A percentile compares a stretch with the other conserved stretches of the same genome.
These are phyloP conservation scores for Pissodes strobi DNA, from an alignment of 1,140 invertebrate genomes.

Conservation along the genomic window DNA sequence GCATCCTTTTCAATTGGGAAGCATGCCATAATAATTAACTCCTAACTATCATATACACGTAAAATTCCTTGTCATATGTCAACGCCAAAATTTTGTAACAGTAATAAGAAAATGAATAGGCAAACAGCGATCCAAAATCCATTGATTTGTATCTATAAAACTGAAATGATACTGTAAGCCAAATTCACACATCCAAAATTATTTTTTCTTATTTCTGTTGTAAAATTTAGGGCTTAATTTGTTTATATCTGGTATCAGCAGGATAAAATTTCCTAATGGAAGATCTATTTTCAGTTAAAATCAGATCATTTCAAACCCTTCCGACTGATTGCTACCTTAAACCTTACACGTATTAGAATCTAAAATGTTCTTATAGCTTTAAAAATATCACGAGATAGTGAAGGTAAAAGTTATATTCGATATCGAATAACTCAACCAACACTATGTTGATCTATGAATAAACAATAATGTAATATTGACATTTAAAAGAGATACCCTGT, in stretches of 20 bases:
- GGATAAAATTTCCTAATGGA: not conserved
- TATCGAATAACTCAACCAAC: not conserved
- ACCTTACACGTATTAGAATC: too few relatives aligned
- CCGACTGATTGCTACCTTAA: not conserved
- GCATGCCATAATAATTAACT: not conserved
- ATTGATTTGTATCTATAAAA: not conserved
- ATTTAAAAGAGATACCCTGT: not conserved
- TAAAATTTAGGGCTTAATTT: not conserved
- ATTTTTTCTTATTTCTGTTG: too few relatives aligned
- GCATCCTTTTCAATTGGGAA: not conserved
- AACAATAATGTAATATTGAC: too few relatives aligned
- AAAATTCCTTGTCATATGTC: not conserved
- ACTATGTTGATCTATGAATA: not conserved
- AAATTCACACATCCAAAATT: too few relatives aligned
- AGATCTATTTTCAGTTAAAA: not conserved
- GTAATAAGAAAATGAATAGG: too few relatives aligned
- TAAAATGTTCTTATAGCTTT: not conserved
- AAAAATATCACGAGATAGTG: slow-evolving; percentile 8
- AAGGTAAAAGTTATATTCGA: not conserved
- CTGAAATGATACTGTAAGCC: not conserved
- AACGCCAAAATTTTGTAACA: not conserved
- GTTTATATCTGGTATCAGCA: not conserved
- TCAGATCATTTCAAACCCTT: not conserved
- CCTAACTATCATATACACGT: not conserved
- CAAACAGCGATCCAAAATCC: not conserved